These are phyloP conservation scores for Acleris emargana DNA, from an alignment of 2,888 invertebrate species.

Conservation along the genomic window DNA sequence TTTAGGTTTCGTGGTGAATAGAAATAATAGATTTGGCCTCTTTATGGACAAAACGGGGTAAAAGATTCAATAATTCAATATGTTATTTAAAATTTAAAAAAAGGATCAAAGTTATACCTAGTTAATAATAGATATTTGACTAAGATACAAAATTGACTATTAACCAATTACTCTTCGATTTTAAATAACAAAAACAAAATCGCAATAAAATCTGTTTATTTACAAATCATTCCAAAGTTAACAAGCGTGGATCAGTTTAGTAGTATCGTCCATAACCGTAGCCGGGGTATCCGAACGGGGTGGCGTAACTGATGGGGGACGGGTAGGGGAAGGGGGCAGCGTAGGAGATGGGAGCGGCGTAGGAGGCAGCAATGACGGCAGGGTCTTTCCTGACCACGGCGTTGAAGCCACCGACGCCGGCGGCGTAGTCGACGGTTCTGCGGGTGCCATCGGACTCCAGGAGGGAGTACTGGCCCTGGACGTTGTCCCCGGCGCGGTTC, in stretches of 20 bases:
- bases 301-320: constrained; percentile 42
- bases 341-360: constrained; percentile 46
- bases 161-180: no score
- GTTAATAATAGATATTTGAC: no score
- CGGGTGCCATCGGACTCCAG: constrained; percentile 80
- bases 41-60: no score
- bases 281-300: constrained; percentile 38
- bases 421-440: constrained; percentile 83
- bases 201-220: constrained; percentile 43
- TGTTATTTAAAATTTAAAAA: no score
- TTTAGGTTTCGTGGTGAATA: no score
- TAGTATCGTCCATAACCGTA: constrained; percentile 44
- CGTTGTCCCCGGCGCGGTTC: constrained; percentile 75
- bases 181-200: constrained; percentile 1
- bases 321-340: constrained; percentile 43
- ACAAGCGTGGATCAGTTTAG: constrained; percentile 18
- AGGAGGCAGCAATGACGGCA: constrained; percentile 53
- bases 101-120: no score
- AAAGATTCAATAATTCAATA: no score
- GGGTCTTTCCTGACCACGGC: constrained; percentile 82
- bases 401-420: constrained; percentile 81
- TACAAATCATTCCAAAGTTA: constrained; percentile 43
- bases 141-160: no score
- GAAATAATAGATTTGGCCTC: no score
- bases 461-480: constrained; percentile 81